These are phyloP conservation scores for Monopis laevigella DNA, from an alignment of 2,888 invertebrate genomes.

Conservation along the genomic window DNA sequence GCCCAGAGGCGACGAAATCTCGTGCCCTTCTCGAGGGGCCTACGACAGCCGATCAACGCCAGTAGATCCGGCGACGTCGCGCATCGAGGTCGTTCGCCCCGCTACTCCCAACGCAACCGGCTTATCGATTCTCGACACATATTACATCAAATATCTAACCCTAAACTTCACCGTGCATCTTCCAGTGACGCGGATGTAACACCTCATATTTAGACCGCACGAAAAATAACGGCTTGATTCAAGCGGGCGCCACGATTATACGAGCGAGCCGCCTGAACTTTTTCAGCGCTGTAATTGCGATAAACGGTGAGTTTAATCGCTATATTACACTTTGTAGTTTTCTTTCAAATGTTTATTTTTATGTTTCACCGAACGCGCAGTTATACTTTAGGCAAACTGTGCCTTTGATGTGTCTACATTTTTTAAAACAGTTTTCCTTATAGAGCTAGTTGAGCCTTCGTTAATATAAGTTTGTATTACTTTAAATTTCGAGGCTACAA, in stretches of 20 bases:
- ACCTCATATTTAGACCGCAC: conserved; percentile 1
- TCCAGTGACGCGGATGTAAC: neutral
- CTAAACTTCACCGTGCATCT: neutral
- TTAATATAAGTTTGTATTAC: no score
- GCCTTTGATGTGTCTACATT: no score
- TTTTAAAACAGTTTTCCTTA: no score
- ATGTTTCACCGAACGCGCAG: neutral
- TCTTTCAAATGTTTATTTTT: conserved; percentile 1
- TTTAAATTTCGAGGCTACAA: no score
- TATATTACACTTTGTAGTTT: conserved; percentile 4
- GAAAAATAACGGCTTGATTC: conserved; percentile 2
- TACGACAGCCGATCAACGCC: conserved; percentile 36
- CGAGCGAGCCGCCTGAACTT: conserved; percentile 2
- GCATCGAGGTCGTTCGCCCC: conserved; percentile 35
- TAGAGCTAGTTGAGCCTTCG: no score
- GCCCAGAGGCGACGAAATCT: conserved; percentile 20
- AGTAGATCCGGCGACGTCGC: conserved; percentile 34
- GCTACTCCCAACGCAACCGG: conserved; percentile 16
- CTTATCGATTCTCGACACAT: conserved; percentile 4
- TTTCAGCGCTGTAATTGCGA: neutral
- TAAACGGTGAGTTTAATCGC: conserved; percentile 6
- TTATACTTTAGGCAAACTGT: no score
- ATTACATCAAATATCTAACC: neutral
- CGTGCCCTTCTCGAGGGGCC: neutral
- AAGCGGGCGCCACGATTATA: neutral